phyloP scores from a whole-genome alignment of 1,140 invertebrate genomes.

The Liolophura sinensis region DNA sequence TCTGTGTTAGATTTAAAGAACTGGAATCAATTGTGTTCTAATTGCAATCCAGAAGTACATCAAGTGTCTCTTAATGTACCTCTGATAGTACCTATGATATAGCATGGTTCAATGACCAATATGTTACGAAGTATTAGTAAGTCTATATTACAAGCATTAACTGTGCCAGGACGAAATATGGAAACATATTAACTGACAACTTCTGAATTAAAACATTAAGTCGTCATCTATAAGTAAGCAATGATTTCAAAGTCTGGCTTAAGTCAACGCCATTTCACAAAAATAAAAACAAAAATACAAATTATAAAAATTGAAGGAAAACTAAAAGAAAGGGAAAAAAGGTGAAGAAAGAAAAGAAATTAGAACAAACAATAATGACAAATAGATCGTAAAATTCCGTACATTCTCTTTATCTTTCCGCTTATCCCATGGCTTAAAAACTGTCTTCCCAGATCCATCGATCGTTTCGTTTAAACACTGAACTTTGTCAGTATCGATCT shows the following conservation, averaged over 20 bases:
- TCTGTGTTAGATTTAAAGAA: too few species aligned
- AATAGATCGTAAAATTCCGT: conserved; percentile 34
- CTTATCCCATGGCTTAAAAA: conserved; percentile 93
- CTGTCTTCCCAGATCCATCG: conserved; percentile 81
- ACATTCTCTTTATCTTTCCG: conserved; percentile 77
- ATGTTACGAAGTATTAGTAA: too few species aligned
- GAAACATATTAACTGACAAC: too few species aligned
- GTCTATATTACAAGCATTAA: too few species aligned
- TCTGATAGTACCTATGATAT: too few species aligned
- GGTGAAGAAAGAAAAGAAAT: not conserved
- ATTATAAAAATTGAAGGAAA: not conserved
- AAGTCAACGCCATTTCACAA: not conserved
- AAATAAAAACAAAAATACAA: conserved; percentile 1
- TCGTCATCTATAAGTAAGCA: not conserved
- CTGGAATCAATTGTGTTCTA: too few species aligned
- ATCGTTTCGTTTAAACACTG: conserved; percentile 87
- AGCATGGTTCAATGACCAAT: too few species aligned
- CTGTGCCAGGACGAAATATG: too few species aligned
- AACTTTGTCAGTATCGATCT: conserved; percentile 87
- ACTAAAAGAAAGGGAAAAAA: conserved; percentile 3
- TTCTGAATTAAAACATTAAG: not conserved
- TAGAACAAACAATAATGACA: conserved; percentile 3
- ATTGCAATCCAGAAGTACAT: too few species aligned
- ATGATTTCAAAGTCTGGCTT: not conserved
- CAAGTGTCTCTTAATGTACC: too few species aligned